A percentile compares a stretch with the other conserved stretches of the same genome.
Evolutionary conservation across 2,113 vertebrate genomes (phyloP).

Genomic region (Percina caprodes): DNA sequence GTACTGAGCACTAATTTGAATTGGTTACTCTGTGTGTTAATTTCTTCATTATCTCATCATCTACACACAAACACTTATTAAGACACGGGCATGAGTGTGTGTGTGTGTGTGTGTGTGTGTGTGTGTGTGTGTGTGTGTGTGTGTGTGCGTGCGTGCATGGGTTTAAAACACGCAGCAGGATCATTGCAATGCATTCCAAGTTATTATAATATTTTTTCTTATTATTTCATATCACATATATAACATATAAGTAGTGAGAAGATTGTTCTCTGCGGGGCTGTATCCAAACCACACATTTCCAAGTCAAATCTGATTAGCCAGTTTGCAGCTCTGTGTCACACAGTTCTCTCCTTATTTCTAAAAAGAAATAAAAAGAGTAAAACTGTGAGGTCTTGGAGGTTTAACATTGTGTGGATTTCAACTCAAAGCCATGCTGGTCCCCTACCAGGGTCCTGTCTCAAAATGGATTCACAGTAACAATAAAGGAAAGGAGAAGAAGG

Average conservation of each 20-base stretch:
- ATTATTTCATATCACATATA: not conserved
- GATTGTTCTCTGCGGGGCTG: not conserved
- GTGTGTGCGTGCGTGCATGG: not conserved
- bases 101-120: too few relatives aligned
- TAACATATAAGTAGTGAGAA: not conserved
- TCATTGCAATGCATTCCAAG: not conserved
- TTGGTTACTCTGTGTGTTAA: slow-evolving; percentile 11
- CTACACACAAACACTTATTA: slow-evolving; percentile 14
- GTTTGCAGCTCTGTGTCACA: not conserved
- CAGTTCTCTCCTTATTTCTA: not conserved
- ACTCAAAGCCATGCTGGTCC: not conserved
- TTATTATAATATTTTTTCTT: not conserved
- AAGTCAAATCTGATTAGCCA: not conserved
- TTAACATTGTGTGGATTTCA: not conserved
- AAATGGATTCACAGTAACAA: too few relatives aligned
- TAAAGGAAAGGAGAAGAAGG: too few relatives aligned
- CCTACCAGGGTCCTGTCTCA: too few relatives aligned
- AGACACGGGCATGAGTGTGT: not conserved
- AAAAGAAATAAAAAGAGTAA: too few relatives aligned
- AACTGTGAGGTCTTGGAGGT: not conserved
- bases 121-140: not conserved
- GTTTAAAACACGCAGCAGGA: not conserved
- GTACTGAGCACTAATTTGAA: slow-evolving; percentile 10
- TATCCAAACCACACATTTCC: not conserved
- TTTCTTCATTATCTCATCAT: not conserved